Evolutionary conservation across 1,140 invertebrate genomes (phyloP).

Genomic region (Ditylenchus dipsaci): DNA sequence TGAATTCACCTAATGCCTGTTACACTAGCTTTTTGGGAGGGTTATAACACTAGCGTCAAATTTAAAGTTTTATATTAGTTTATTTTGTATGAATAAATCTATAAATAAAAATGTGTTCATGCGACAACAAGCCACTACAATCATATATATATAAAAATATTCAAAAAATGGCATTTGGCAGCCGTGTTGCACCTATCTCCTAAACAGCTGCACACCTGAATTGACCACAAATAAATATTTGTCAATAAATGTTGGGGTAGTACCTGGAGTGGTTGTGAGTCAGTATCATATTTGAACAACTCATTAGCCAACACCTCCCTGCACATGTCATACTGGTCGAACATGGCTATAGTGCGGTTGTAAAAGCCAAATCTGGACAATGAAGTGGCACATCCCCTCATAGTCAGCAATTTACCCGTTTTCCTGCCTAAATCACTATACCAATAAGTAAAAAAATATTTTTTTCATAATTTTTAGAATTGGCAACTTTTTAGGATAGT

Average conservation of each 20-base stretch:
- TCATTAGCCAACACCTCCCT: constrained; percentile 36
- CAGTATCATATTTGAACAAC: constrained; percentile 35
- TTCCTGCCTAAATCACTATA: constrained; percentile 43
- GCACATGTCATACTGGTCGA: constrained; percentile 46
- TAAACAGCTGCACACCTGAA: constrained; percentile 25
- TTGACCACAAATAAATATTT: neutral
- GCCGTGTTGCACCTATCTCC: neutral
- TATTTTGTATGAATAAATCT: no score
- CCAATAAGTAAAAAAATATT: no score
- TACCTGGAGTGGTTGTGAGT: constrained; percentile 22
- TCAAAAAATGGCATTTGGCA: neutral
- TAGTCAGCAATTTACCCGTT: constrained; percentile 40
- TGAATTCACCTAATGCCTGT: no score
- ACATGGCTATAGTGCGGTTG: constrained; percentile 39
- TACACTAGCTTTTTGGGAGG: no score
- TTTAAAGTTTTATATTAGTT: no score
- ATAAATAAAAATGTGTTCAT: neutral
- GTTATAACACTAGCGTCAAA: no score
- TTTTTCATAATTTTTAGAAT: no score
- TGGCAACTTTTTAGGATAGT: no score
- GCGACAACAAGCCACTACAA: neutral
- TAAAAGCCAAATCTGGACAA: constrained; percentile 32
- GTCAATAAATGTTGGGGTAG: constrained; percentile 7
- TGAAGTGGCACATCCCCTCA: constrained; percentile 42
- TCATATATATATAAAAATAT: neutral